These are phyloP conservation scores for Xiphophorus birchmanni DNA, from an alignment of 2,797 vertebrate genomes.

Conservation along the genomic window DNA sequence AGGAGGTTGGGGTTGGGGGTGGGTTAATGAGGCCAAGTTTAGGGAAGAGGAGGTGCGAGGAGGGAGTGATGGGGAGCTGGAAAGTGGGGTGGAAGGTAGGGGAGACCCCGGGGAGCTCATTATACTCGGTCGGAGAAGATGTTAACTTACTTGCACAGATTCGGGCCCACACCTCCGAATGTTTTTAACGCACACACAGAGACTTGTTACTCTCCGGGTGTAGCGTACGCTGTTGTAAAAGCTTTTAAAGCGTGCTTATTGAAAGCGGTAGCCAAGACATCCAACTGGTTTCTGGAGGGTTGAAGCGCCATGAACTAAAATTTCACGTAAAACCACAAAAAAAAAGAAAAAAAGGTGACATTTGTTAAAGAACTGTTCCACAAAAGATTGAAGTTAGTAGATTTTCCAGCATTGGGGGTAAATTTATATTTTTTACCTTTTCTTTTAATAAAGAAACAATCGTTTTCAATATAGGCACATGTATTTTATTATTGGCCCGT, in stretches of 20 bases:
- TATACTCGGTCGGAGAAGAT: slow-evolving; percentile 69
- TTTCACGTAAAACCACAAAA: slow-evolving; percentile 8
- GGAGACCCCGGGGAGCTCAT: slow-evolving; percentile 75
- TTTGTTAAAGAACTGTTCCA: neutral
- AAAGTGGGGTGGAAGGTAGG: slow-evolving; percentile 55
- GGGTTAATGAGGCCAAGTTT: slow-evolving; percentile 79
- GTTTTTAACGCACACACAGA: slow-evolving; percentile 66
- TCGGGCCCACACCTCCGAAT: slow-evolving; percentile 51
- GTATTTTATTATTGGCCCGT: slow-evolving; percentile 4
- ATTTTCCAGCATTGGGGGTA: too few species aligned
- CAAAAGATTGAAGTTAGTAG: neutral
- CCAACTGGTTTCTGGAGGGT: slow-evolving; percentile 36
- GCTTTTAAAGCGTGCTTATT: slow-evolving; percentile 61
- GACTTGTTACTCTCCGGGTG: slow-evolving; percentile 66
- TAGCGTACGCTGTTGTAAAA: slow-evolving; percentile 54
- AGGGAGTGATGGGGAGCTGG: slow-evolving; percentile 33
- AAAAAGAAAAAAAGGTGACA: neutral
- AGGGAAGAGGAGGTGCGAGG: slow-evolving; percentile 51
- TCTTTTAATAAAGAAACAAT: neutral
- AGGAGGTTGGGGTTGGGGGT: slow-evolving; percentile 12
- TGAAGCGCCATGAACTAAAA: slow-evolving; percentile 25
- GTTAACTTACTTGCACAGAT: slow-evolving; percentile 55
- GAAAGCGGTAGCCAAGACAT: slow-evolving; percentile 59
- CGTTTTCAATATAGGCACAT: neutral
- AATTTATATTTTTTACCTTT: neutral